Base-by-base conservation (phyloP, 30 jellyfish, hydroid and myxozoan genomes). In the Hydractinia echinata region DNA sequence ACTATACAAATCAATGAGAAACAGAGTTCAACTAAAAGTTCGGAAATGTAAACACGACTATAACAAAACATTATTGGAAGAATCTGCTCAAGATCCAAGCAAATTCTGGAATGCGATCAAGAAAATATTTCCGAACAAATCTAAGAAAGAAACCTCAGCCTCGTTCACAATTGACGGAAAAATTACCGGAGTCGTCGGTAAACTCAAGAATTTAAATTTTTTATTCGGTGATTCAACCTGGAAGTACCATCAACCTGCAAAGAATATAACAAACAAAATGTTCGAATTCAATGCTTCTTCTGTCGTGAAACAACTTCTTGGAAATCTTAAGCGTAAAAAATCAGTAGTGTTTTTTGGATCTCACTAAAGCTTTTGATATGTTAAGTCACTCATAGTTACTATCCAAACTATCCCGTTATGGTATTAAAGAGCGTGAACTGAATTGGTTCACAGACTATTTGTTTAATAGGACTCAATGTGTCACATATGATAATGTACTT, bases 1-100 rank as follows among this genome's bases (percentile, higher is more conserved):
- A 58, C 3, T 58, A 58, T 58, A 58, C 19, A 58, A 73, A 84
- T 56, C 86, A 82, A 72, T 70, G 52, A 8, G 86, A 66, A 85
- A 76, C 30, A 82, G 77, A 79, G 94, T 74, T 67, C 66, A 85
- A 55, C 67, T 66, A 72, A 79, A 85, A 7, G 76, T 85, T 39
- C 67, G 72, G 60, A 85, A 69, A 67, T 85, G 86, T 51, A 77
- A 72, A 48, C 77, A 73, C 10, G 9, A 51, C 64, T 67, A 53
- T 72, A 71, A 51, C 58, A 82, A 82, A 69, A 53, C 14, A 20
- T 8, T 60, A 50, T 0, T 83, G 81, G 51, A 83, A 54, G 91
- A 83, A 73, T 66, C 30, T 73, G 58, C 87, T 55, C 44, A 73
- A 62, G 85, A 51, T 8, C 18, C 85, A 80, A 82, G 70, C 4